Percentiles rank a stretch among this genome's conserved stretches.
These are phyloP conservation scores for Siniperca knerii DNA, from an alignment of 2,113 vertebrate species.

Conservation along the genomic window DNA sequence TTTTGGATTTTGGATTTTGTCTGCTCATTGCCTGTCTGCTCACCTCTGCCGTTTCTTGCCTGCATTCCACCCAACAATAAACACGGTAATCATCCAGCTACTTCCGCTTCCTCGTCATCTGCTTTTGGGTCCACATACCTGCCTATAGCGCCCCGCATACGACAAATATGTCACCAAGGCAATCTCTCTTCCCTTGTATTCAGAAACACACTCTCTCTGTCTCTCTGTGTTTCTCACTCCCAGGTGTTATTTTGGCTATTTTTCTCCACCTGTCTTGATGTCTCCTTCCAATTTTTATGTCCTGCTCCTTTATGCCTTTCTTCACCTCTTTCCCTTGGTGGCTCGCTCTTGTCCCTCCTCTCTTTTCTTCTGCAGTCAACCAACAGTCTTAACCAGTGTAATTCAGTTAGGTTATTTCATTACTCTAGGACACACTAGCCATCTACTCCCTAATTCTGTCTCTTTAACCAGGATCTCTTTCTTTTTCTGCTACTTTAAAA, in stretches of 20 bases:
- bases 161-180: conserved; percentile 60
- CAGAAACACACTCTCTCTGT: conserved; percentile 24
- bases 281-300: conserved; percentile 18
- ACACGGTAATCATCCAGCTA: too few species aligned
- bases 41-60: too few species aligned
- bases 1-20: too few species aligned
- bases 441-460: neutral
- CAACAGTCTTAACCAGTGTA: neutral
- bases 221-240: neutral
- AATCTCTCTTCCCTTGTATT: conserved; percentile 47
- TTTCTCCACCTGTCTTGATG: conserved; percentile 53
- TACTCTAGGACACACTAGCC: neutral
- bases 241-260: conserved; percentile 12
- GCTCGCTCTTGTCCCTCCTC: neutral
- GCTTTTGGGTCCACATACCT: too few species aligned
- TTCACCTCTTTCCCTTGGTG: neutral
- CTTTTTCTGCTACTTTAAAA: neutral
- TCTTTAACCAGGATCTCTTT: neutral
- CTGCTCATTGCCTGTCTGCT: too few species aligned
- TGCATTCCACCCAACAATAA: too few species aligned
- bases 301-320: neutral
- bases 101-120: too few species aligned
- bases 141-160: too few species aligned
- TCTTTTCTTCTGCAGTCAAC: neutral
- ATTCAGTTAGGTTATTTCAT: neutral